phyloP scores from a whole-genome alignment of 2,888 invertebrate species.

The Plusia festucae region DNA sequence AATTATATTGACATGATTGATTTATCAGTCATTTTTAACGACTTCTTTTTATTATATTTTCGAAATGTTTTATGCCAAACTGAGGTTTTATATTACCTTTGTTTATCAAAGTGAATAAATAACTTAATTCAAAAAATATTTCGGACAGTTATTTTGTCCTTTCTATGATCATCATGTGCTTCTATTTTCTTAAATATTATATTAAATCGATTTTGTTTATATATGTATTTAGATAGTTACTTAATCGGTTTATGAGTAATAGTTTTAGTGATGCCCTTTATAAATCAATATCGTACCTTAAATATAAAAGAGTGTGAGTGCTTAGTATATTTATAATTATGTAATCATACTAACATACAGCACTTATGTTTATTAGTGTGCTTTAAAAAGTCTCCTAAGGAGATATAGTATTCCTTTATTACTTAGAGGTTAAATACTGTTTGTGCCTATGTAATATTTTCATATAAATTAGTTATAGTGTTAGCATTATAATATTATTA shows the following conservation, averaged over 20 bases:
- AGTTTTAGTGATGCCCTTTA: conserved; percentile 18
- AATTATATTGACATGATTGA: background rate
- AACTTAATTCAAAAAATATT: background rate
- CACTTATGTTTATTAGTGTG: conserved; percentile 42
- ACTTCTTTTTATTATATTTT: background rate
- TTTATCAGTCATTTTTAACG: background rate
- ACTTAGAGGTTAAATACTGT: conserved; percentile 32
- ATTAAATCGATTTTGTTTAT: conserved; percentile 4
- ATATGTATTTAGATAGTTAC: conserved; percentile 23
- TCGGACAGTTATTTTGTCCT: conserved; percentile 7
- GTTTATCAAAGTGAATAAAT: background rate
- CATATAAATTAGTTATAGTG: conserved; percentile 7
- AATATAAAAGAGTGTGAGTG: conserved; percentile 21
- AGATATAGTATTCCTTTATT: conserved; percentile 50
- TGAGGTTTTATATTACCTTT: background rate
- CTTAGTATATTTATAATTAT: conserved; percentile 25
- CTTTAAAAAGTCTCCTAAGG: conserved; percentile 51
- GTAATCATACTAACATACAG: conserved; percentile 27
- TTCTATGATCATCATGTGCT: conserved; percentile 13
- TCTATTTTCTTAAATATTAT: conserved; percentile 10
- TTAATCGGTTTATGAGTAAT: conserved; percentile 16
- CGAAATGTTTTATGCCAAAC: background rate
- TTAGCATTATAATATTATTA: conserved; percentile 12
- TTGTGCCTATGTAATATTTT: conserved; percentile 27
- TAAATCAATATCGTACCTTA: conserved; percentile 29